Conservation (phyloP, 1,140 invertebrate genomes). For the Propsilocerus akamusi region DNA sequence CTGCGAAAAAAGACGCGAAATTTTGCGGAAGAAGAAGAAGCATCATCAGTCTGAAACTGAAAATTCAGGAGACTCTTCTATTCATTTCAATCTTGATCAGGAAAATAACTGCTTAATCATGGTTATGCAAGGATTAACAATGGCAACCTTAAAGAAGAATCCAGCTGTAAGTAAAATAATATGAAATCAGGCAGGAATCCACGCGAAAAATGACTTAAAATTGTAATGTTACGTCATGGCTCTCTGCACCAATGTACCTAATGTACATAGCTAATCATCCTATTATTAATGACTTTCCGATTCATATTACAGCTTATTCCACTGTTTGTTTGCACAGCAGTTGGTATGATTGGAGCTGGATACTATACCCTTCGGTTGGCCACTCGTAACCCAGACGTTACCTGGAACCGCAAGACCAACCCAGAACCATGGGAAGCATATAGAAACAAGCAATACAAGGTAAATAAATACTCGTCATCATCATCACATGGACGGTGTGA, state of each 20-base stretch:
- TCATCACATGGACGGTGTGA: background rate
- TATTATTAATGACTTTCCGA: slow-evolving; percentile 7
- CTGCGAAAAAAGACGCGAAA: no score
- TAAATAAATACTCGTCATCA: no score
- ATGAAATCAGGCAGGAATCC: background rate
- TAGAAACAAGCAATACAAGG: slow-evolving; percentile 63
- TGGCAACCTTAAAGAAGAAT: slow-evolving; percentile 35
- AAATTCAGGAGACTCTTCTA: no score
- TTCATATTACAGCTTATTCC: slow-evolving; percentile 46
- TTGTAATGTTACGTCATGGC: slow-evolving; percentile 6
- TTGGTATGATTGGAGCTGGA: slow-evolving; percentile 35
- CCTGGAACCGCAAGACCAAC: slow-evolving; percentile 49
- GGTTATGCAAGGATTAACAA: slow-evolving; percentile 30
- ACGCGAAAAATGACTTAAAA: background rate
- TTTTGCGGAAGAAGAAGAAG: no score
- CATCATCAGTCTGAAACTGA: no score
- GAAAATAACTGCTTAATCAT: no score
- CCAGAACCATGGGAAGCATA: slow-evolving; percentile 66
- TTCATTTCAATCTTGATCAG: no score
- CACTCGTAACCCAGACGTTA: slow-evolving; percentile 54
- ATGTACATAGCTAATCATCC: background rate
- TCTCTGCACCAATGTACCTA: slow-evolving; percentile 1
- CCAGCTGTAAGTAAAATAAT: slow-evolving; percentile 32
- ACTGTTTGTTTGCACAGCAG: slow-evolving; percentile 47
- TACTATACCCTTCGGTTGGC: slow-evolving; percentile 49